Conservation (phyloP, 2,113 vertebrate species). For the Ceratotherium simum region DNA sequence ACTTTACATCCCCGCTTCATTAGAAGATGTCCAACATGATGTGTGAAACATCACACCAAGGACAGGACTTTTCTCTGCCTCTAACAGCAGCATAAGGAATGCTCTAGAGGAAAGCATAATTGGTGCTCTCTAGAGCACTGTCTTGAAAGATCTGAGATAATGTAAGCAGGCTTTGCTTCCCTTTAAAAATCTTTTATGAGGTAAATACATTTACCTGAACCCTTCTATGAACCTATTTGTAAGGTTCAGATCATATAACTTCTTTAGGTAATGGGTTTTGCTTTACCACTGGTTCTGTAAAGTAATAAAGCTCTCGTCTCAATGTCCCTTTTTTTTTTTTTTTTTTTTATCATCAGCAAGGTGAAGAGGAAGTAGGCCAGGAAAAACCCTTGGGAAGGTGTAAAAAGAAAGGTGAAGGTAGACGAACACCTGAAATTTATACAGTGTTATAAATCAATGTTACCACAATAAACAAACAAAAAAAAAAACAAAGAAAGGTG, state of each 20-base stretch:
- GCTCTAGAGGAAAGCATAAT: neutral
- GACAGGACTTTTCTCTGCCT: neutral
- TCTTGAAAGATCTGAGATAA: neutral
- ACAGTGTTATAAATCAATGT: no score
- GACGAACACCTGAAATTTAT: no score
- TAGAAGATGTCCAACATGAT: neutral
- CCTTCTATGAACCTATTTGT: neutral
- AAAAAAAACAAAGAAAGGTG: neutral
- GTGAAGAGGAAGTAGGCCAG: neutral
- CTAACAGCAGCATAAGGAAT: neutral
- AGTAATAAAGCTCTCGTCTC: constrained; percentile 35
- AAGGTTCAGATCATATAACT: constrained; percentile 26
- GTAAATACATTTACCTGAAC: neutral
- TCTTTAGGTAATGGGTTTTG: neutral
- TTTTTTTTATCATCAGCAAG: neutral
- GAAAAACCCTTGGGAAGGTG: neutral
- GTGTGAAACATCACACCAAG: neutral
- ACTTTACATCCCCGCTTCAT: neutral
- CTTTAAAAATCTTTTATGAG: constrained; percentile 23
- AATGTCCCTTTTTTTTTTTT: neutral
- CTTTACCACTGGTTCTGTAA: neutral
- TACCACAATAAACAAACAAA: no score
- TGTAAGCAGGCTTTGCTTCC: neutral
- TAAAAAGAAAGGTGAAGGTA: neutral
- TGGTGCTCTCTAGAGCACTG: neutral